Percentiles rank a stretch among this genome's conserved stretches.
Evolutionary conservation across 2,797 vertebrate genomes (phyloP).

Genomic region (Rousettus madagascariensis): DNA sequence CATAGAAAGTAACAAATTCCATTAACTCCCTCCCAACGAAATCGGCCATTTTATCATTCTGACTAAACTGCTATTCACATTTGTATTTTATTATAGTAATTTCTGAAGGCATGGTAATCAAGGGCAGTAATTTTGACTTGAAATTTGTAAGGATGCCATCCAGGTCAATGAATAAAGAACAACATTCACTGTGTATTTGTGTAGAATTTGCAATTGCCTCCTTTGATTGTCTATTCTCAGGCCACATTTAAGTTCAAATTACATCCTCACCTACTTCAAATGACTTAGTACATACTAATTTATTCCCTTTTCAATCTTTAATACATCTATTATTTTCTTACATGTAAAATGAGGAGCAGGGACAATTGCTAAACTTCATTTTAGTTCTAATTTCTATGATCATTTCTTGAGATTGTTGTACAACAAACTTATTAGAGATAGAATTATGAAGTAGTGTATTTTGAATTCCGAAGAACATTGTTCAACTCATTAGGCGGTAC

Average conservation of each 20-base stretch:
- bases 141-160: conserved; percentile 19
- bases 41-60: neutral
- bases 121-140: conserved; percentile 30
- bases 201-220: neutral
- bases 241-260: conserved; percentile 29
- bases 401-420: neutral
- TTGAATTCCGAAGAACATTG: neutral
- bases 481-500: neutral
- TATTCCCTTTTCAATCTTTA: conserved; percentile 43
- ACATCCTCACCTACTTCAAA: neutral
- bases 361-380: neutral
- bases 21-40: neutral
- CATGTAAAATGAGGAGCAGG: neutral
- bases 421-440: neutral
- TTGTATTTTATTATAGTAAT: conserved; percentile 4
- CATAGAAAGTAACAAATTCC: conserved; percentile 3
- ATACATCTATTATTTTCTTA: neutral
- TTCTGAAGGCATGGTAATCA: neutral
- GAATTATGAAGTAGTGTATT: neutral
- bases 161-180: neutral
- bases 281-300: neutral
- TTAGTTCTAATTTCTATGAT: neutral
- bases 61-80: conserved; percentile 1
- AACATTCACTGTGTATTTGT: neutral
- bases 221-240: neutral